A percentile compares a stretch with the other conserved stretches of the same genome.
Evolutionary conservation across 1,140 invertebrate genomes (phyloP).

Genomic region (Drosophila elegans): DNA sequence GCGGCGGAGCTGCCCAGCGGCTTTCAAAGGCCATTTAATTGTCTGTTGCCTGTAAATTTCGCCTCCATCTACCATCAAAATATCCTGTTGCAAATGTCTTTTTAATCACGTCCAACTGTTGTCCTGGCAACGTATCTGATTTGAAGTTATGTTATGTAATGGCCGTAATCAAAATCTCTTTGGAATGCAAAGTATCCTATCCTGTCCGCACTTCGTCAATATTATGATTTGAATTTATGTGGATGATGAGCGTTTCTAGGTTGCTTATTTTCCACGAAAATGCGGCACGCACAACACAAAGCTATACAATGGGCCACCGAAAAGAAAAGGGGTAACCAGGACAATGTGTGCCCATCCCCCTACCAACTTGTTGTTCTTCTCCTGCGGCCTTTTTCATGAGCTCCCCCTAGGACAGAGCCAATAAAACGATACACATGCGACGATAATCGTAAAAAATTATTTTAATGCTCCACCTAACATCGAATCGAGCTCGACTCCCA

Average conservation of each 20-base stretch:
- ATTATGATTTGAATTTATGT: conserved; percentile 35
- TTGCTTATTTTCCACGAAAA: neutral
- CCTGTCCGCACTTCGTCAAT: conserved; percentile 1
- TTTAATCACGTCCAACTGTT: conserved; percentile 60
- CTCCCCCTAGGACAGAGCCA: conserved; percentile 34
- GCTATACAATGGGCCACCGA: neutral
- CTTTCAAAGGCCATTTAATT: conserved; percentile 57
- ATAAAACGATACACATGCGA: conserved; percentile 72
- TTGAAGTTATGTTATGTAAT: conserved; percentile 73
- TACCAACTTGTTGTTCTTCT: conserved; percentile 20
- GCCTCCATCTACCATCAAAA: neutral
- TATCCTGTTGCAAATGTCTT: conserved; percentile 48
- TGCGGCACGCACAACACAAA: neutral
- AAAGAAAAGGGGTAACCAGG: conserved; percentile 3
- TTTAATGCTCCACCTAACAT: conserved; percentile 46
- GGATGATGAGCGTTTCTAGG: neutral
- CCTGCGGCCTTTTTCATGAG: conserved; percentile 5
- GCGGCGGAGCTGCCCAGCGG: conserved; percentile 12
- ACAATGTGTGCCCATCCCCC: conserved; percentile 8
- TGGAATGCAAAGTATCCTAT: conserved; percentile 8
- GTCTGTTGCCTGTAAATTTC: conserved; percentile 32
- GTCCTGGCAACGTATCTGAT: conserved; percentile 58
- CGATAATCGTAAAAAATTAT: conserved; percentile 75
- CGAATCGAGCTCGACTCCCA: neutral
- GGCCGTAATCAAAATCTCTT: conserved; percentile 9